A percentile compares a stretch with the other conserved stretches of the same genome.
These are phyloP conservation scores for Phaonia tiefii DNA, from an alignment of 2,888 invertebrate genomes.

Conservation along the genomic window DNA sequence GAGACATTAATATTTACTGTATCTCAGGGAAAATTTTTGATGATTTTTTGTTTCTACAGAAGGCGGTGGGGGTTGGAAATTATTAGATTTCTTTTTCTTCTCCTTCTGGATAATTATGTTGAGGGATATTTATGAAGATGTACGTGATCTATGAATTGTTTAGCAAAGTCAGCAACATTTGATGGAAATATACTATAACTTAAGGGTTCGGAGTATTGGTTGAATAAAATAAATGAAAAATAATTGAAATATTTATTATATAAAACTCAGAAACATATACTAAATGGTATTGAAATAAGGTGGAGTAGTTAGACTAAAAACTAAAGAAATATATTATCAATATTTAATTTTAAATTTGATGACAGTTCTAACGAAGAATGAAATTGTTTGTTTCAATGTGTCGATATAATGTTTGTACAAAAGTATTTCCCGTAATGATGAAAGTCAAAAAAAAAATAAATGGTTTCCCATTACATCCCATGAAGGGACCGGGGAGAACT, in stretches of 20 bases:
- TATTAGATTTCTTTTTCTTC: conserved; percentile 1
- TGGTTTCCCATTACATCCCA: too few relatives aligned
- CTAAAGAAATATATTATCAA: too few relatives aligned
- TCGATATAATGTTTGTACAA: too few relatives aligned
- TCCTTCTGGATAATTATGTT: conserved; percentile 51
- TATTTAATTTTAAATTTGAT: too few relatives aligned
- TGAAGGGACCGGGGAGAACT: too few relatives aligned
- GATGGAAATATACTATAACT: neutral
- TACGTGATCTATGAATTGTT: conserved; percentile 39
- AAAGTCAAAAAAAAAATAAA: too few relatives aligned
- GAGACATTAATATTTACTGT: conserved; percentile 58
- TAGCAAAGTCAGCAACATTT: conserved; percentile 3
- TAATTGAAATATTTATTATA: neutral
- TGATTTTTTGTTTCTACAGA: conserved; percentile 9
- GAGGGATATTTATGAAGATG: conserved; percentile 45
- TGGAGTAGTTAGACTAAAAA: too few relatives aligned
- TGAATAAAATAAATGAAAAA: neutral
- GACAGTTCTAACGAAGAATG: too few relatives aligned
- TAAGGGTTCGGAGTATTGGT: neutral
- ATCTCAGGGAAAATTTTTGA: conserved; percentile 14
- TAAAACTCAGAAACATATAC: too few relatives aligned
- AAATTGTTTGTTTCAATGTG: too few relatives aligned
- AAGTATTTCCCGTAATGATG: too few relatives aligned
- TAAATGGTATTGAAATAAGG: too few relatives aligned
- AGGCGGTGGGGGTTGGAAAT: neutral